Evolutionary conservation across 1,140 invertebrate genomes (phyloP).

Genomic region (Zaprionus tsacasi): DNA sequence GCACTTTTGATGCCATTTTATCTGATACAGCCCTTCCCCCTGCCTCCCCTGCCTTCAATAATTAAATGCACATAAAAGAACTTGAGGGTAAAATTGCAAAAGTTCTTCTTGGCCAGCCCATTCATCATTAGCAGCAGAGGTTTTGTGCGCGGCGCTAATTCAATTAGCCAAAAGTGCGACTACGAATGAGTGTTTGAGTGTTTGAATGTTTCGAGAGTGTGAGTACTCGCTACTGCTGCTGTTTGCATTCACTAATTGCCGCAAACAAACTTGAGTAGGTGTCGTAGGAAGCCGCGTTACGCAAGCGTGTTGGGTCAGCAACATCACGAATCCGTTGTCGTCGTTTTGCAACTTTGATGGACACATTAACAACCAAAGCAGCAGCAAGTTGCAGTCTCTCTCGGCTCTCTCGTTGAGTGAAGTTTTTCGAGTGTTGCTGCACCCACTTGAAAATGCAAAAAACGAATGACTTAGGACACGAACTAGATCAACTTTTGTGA

Average conservation of each 20-base stretch:
- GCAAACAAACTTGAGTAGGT: slow-evolving; percentile 46
- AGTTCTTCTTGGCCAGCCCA: not conserved
- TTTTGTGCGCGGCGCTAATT: slow-evolving; percentile 60
- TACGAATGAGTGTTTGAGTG: slow-evolving; percentile 35
- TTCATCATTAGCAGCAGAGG: slow-evolving; percentile 19
- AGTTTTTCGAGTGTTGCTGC: slow-evolving; percentile 4
- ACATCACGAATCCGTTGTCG: slow-evolving; percentile 46
- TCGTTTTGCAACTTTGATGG: slow-evolving; percentile 51
- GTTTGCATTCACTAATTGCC: slow-evolving; percentile 63
- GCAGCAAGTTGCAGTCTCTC: not conserved
- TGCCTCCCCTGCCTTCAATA: slow-evolving; percentile 14
- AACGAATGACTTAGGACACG: slow-evolving; percentile 56
- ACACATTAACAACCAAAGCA: slow-evolving; percentile 29
- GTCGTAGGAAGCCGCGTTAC: slow-evolving; percentile 68
- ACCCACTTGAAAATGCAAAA: slow-evolving; percentile 44
- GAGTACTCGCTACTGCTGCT: slow-evolving; percentile 8
- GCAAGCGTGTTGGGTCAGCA: slow-evolving; percentile 62
- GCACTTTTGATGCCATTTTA: slow-evolving; percentile 41
- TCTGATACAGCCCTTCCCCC: slow-evolving; percentile 17
- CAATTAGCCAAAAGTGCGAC: slow-evolving; percentile 65
- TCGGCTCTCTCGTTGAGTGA: not conserved
- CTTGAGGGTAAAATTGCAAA: slow-evolving; percentile 26
- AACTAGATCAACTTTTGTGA: slow-evolving; percentile 32
- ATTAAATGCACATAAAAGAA: slow-evolving; percentile 72
- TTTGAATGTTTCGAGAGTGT: not conserved